phyloP scores from a whole-genome alignment of 2,888 invertebrate species.

The Melinaea marsaeus region DNA sequence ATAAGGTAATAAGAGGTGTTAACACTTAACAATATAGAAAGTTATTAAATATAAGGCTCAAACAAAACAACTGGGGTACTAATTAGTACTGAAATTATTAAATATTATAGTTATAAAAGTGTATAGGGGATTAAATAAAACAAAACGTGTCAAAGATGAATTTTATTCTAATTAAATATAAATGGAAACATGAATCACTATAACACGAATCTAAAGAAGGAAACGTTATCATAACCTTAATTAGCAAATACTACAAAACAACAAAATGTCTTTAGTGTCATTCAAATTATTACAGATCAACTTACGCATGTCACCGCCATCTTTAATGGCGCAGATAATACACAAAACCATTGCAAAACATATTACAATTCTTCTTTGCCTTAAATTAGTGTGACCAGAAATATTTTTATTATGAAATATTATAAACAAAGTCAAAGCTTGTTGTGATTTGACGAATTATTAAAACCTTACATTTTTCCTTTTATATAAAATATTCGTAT shows the following conservation, averaged over 20 bases:
- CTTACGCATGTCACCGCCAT: conserved; percentile 17
- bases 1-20: too few relatives aligned
- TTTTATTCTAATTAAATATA: conserved; percentile 76
- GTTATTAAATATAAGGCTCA: too few relatives aligned
- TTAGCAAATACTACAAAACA: conserved; percentile 74
- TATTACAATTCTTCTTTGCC: neutral
- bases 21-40: too few relatives aligned
- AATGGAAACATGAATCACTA: conserved; percentile 78
- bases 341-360: conserved; percentile 6
- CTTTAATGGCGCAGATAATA: conserved; percentile 21
- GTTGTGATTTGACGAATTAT: neutral
- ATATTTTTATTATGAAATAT: neutral
- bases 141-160: conserved; percentile 66
- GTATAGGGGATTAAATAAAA: conserved; percentile 43
- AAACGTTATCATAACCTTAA: conserved; percentile 75
- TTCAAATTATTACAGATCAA: conserved; percentile 38
- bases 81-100: too few relatives aligned
- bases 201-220: conserved; percentile 78
- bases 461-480: conserved; percentile 18
- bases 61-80: too few relatives aligned
- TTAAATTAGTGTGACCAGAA: conserved; percentile 22
- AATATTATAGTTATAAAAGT: too few relatives aligned
- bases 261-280: conserved; percentile 74
- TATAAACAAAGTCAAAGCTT: conserved; percentile 3
- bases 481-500: conserved; percentile 8